Conservation (phyloP, 2,797 vertebrate species). For the Oophaga sylvatica region DNA sequence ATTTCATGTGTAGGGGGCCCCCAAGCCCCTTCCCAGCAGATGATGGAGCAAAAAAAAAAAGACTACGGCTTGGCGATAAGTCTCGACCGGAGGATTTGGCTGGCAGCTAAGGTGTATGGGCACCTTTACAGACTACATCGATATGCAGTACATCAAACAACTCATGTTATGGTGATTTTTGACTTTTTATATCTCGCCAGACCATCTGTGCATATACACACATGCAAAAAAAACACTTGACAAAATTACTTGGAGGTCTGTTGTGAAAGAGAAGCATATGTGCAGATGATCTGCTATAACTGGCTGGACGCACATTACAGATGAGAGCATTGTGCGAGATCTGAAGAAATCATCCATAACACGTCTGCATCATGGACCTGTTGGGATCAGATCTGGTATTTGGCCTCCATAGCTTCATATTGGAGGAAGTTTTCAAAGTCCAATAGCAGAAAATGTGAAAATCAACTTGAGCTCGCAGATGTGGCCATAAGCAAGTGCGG, state of each 20-base stretch:
- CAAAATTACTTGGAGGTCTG: neutral
- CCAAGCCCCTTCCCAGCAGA: no score
- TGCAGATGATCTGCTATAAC: neutral
- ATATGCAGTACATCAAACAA: neutral
- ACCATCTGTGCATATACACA: neutral
- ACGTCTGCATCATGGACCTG: neutral
- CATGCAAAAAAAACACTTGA: neutral
- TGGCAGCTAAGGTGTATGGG: no score
- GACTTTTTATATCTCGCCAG: neutral
- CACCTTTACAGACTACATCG: no score
- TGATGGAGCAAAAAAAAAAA: no score
- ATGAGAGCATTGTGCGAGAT: neutral
- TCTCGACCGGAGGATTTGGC: no score
- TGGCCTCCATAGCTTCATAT: neutral
- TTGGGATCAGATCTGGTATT: neutral
- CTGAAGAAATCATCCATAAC: neutral
- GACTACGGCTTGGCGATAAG: no score
- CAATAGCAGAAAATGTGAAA: neutral
- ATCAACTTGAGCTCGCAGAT: neutral
- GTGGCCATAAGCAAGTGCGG: neutral
- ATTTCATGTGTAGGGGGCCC: no score
- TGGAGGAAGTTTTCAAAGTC: neutral
- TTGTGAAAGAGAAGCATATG: conserved; percentile 2
- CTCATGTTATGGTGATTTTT: neutral
- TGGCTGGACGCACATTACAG: neutral